phyloP scores from a whole-genome alignment of 2,888 invertebrate genomes.

The Drosophila sordidapex region DNA sequence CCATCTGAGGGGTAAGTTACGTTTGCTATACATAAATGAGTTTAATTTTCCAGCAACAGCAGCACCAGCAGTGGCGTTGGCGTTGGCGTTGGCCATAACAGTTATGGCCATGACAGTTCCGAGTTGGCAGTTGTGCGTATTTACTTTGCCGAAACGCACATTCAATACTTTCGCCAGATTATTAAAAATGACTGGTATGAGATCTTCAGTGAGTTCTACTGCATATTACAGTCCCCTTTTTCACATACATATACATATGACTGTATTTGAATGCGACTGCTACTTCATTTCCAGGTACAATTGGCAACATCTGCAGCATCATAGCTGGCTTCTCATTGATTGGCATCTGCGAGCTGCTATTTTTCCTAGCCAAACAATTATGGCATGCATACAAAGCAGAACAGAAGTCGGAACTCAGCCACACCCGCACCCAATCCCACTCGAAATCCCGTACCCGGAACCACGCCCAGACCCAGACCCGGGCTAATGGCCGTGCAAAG shows the following conservation, averaged over 20 bases:
- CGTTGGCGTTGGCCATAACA: conserved; percentile 58
- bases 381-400: conserved; percentile 68
- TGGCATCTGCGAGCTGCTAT: conserved; percentile 87
- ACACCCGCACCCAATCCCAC: conserved; percentile 17
- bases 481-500: conserved; percentile 62
- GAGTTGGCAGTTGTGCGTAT: conserved; percentile 76
- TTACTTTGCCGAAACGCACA: conserved; percentile 76
- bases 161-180: conserved; percentile 80
- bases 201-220: conserved; percentile 86
- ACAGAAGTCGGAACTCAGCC: conserved; percentile 49
- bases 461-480: conserved; percentile 10
- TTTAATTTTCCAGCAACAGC: conserved; percentile 63
- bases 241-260: conserved; percentile 13
- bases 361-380: conserved; percentile 86
- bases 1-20: conserved; percentile 14
- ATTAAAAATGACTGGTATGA: conserved; percentile 86
- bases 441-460: conserved; percentile 15
- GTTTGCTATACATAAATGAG: conserved; percentile 46
- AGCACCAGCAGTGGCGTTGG: conserved; percentile 11
- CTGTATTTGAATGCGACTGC: conserved; percentile 12
- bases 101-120: conserved; percentile 51
- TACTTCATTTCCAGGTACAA: conserved; percentile 86
- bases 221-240: conserved; percentile 44
- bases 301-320: conserved; percentile 88
- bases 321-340: conserved; percentile 88